phyloP scores from a whole-genome alignment of 2,113 vertebrate genomes.

The Siniperca knerii region DNA sequence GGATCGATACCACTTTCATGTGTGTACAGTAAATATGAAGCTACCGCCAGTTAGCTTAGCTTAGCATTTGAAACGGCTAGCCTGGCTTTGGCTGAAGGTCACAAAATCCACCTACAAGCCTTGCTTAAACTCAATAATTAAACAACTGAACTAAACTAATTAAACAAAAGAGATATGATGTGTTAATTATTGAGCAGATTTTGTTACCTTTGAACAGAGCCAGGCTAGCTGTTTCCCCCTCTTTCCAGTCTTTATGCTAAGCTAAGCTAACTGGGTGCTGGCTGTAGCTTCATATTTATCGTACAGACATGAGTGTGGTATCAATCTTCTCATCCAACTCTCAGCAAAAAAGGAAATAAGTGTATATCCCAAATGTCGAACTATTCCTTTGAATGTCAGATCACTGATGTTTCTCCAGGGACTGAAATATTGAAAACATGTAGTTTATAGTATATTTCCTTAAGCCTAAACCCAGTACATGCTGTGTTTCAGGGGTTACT shows the following conservation, averaged over 20 bases:
- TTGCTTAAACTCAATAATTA: neutral
- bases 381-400: neutral
- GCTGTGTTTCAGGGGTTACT: conserved; percentile 90
- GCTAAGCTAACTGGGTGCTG: too few relatives aligned
- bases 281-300: neutral
- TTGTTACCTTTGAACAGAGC: neutral
- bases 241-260: neutral
- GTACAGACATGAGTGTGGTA: too few relatives aligned
- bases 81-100: neutral
- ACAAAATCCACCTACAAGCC: neutral
- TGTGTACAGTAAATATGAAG: neutral
- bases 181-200: neutral
- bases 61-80: neutral
- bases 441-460: neutral
- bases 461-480: conserved; percentile 16
- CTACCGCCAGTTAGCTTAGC: neutral
- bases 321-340: neutral
- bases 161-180: neutral
- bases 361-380: neutral
- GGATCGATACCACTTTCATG: neutral
- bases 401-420: neutral
- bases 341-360: neutral
- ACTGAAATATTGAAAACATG: neutral
- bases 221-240: neutral
- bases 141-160: neutral